Evolutionary conservation across 2,113 vertebrate genomes (phyloP).

Genomic region (Lepus americanus): DNA sequence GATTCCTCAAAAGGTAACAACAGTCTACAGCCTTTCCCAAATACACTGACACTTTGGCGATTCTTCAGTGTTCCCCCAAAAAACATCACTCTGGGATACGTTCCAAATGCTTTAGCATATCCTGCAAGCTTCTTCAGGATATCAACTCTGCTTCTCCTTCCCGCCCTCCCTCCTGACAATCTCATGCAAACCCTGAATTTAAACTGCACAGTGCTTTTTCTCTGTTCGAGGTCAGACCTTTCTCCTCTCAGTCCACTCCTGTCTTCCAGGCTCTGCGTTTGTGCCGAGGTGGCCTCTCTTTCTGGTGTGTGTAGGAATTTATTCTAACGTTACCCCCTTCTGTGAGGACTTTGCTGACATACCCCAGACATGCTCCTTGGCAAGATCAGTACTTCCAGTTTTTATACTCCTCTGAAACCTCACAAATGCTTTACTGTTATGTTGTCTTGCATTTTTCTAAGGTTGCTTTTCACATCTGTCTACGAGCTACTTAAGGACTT

Average conservation of each 20-base stretch:
- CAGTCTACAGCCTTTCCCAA: not conserved
- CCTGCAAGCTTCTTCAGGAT: not conserved
- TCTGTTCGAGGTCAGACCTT: not conserved
- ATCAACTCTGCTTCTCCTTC: not conserved
- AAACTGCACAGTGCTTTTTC: not conserved
- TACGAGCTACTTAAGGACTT: not conserved
- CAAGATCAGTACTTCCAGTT: not conserved
- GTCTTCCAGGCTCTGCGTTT: not conserved
- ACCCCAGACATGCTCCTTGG: not conserved
- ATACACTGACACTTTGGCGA: not conserved
- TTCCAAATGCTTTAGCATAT: not conserved
- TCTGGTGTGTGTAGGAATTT: not conserved
- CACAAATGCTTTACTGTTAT: not conserved
- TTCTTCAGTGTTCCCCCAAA: not conserved
- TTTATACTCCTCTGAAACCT: not conserved
- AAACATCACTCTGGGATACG: not conserved
- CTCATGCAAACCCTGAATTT: not conserved
- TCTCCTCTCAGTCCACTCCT: not conserved
- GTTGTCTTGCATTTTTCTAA: not conserved
- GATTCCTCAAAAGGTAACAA: conserved; percentile 10
- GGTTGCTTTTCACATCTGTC: not conserved
- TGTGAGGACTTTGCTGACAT: not conserved
- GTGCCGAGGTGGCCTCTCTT: not conserved
- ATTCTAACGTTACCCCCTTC: not conserved
- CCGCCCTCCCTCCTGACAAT: not conserved